A percentile compares a stretch with the other conserved stretches of the same genome.
phyloP scores from a whole-genome alignment of 2,113 vertebrate genomes.

The Buteo buteo region DNA sequence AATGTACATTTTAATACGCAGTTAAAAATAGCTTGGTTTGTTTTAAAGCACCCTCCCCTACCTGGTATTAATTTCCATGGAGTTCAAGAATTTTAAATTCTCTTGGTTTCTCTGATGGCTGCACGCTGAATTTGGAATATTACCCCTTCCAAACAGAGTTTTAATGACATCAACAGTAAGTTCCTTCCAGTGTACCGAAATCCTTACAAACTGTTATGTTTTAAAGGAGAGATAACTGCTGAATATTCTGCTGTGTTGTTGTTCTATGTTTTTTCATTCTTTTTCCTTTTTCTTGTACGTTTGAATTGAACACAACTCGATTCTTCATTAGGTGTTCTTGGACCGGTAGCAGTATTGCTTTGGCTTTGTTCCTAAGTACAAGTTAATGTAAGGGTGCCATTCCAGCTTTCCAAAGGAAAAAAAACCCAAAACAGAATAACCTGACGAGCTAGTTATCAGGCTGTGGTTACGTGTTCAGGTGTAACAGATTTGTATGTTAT shows the following conservation, averaged over 20 bases:
- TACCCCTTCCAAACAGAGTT: not conserved
- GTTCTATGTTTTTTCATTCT: not conserved
- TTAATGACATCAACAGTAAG: slow-evolving; percentile 15
- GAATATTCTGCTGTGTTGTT: not conserved
- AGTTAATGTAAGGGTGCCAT: not conserved
- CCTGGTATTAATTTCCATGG: slow-evolving; percentile 63
- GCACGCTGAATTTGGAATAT: not conserved
- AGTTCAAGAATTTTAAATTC: slow-evolving; percentile 23
- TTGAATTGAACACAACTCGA: not conserved
- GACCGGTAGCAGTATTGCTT: not conserved
- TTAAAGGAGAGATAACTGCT: not conserved
- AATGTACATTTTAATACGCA: not conserved
- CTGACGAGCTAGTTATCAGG: not conserved
- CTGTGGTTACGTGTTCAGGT: not conserved
- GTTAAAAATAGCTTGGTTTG: slow-evolving; percentile 16
- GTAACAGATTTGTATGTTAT: not conserved
- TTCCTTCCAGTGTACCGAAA: not conserved
- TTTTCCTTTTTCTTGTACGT: not conserved
- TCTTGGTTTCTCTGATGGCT: not conserved
- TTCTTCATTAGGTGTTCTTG: not conserved
- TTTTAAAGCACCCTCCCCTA: slow-evolving; percentile 3
- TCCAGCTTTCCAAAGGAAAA: not conserved
- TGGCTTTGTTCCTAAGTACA: not conserved
- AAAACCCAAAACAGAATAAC: not conserved
- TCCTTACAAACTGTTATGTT: not conserved